These are phyloP conservation scores for Synanthedon vespiformis DNA, from an alignment of 2,888 invertebrate genomes.

Conservation along the genomic window DNA sequence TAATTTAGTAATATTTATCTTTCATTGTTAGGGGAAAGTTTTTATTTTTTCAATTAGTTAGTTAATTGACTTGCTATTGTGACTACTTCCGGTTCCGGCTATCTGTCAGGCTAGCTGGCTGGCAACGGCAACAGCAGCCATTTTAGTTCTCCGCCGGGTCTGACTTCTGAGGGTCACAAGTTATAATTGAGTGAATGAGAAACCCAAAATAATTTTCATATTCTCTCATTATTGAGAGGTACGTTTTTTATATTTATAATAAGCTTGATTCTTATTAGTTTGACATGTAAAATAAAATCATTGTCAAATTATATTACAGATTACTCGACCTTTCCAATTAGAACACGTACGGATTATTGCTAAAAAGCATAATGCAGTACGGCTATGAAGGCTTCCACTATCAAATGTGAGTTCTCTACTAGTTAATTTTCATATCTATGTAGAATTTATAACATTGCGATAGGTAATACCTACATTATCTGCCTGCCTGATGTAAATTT, in stretches of 20 bases:
- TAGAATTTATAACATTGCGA: no score
- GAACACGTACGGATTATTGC: constrained; percentile 30
- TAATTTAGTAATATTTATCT: no score
- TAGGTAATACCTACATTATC: neutral
- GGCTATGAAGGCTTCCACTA: constrained; percentile 64
- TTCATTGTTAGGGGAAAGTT: no score
- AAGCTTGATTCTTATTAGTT: neutral
- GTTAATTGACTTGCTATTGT: no score
- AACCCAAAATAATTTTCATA: constrained; percentile 37
- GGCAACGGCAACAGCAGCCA: constrained; percentile 3
- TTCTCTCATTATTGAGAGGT: constrained; percentile 67
- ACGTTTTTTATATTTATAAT: constrained; percentile 16
- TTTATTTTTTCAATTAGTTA: no score
- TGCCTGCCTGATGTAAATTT: neutral
- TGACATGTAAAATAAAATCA: neutral
- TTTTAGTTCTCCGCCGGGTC: constrained; percentile 70
- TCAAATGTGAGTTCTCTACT: constrained; percentile 18
- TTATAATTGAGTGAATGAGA: constrained; percentile 37
- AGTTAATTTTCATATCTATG: no score
- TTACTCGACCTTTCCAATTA: constrained; percentile 44
- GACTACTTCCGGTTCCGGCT: no score
- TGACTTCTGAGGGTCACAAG: constrained; percentile 34
- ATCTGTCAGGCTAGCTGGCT: neutral
- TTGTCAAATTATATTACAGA: constrained; percentile 27
- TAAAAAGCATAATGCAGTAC: constrained; percentile 57